A percentile compares a stretch with the other conserved stretches of the same genome.
These are phyloP conservation scores for Anas acuta DNA, from an alignment of 2,797 vertebrate species.

Conservation along the genomic window DNA sequence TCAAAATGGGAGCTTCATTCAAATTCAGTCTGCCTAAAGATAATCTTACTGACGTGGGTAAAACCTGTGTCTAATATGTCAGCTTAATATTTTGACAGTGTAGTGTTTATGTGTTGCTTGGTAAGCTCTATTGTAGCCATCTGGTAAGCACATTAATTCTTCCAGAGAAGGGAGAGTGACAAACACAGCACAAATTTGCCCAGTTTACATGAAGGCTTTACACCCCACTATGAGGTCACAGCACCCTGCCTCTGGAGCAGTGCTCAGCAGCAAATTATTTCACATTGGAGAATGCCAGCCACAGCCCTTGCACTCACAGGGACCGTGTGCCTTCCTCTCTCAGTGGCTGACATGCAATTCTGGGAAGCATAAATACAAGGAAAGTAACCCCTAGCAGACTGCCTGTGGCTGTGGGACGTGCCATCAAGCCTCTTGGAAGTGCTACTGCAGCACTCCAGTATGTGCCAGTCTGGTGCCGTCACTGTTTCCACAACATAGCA, in stretches of 20 bases:
- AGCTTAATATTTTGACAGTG: background rate
- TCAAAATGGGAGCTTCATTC: background rate
- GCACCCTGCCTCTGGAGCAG: background rate
- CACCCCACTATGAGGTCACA: background rate
- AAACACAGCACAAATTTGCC: background rate
- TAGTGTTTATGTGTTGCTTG: background rate
- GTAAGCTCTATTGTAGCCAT: background rate
- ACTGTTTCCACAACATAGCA: background rate
- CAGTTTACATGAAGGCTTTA: background rate
- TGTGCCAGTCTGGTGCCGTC: background rate
- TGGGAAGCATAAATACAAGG: background rate
- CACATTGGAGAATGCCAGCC: background rate
- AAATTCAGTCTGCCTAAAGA: background rate
- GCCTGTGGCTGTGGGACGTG: background rate
- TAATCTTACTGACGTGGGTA: background rate
- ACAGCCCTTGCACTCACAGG: background rate
- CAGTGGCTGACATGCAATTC: background rate
- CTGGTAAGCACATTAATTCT: slow-evolving; percentile 11
- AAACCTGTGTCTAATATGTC: background rate
- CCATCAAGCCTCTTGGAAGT: background rate
- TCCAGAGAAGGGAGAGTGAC: background rate
- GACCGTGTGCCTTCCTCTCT: background rate
- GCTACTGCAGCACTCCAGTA: background rate
- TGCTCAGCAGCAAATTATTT: background rate
- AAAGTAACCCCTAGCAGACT: slow-evolving; percentile 20